Base-by-base conservation (phyloP, 2,888 invertebrate genomes). In the Perdita meconis region DNA sequence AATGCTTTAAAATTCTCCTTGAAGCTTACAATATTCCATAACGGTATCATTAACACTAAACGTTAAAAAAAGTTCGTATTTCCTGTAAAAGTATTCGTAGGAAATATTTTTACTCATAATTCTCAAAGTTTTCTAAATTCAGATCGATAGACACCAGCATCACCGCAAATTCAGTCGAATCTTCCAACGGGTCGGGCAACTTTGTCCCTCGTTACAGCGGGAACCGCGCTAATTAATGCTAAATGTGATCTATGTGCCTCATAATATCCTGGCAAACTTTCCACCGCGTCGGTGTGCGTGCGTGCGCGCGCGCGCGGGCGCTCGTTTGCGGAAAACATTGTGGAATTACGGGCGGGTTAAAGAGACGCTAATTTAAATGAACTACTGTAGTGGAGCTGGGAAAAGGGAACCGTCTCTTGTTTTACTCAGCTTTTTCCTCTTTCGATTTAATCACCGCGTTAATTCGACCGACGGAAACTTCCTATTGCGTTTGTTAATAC, bases 311-410 rank as follows among this genome's bases (percentile, higher is more conserved):
- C 34, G 34, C 30, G 30, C 34, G 47, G 26, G 26, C 30, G 30
- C 30, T n/a, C 30, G 6, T 6, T 30, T 6, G 30, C 60, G 78
- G 65, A 60, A 77, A 77, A 78, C 78, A 67, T 67, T 59, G 71
- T 50, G 71, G 63, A 65, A 78, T 78, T 78, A 71, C 66, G 71
- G 47, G 61, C 59, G 64, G 71, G 78, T 68, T 65, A 77, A 78
- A 65, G 78, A 66, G 77, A 71, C 78, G 66, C 67, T 78, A 71
- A 78, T 78, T 77, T 67, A 77, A 78, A 78, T 77, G 77, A 71
- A 78, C 67, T 78, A 77, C 78, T 75, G 63, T 75, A 68, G 63
- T 47, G 60, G 38, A 55, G 57, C 30, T 44, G 24, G 56, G 30
- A 57, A 59, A 55, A 50, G 47, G 26, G 26, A 16, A n/a, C 22